A percentile compares a stretch with the other conserved stretches of the same genome.
Conservation (phyloP, 2,888 invertebrate genomes). For the Galerucella pusilla region DNA sequence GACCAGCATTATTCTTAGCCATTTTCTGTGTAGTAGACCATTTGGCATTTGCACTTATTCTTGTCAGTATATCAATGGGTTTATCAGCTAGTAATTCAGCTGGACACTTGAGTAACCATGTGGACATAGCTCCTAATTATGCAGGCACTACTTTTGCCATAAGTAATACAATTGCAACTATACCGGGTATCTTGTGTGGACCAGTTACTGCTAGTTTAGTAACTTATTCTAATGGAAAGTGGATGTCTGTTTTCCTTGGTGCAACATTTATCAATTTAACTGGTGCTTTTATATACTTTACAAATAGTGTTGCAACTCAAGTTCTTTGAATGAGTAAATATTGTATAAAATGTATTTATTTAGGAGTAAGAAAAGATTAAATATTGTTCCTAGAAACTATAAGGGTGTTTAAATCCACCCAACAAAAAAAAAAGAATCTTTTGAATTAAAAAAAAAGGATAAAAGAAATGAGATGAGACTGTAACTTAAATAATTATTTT, state of each 20-base stretch:
- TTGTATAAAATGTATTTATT: slow-evolving; percentile 36
- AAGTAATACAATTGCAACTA: slow-evolving; percentile 80
- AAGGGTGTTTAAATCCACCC: not conserved
- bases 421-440: not conserved
- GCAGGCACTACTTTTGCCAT: slow-evolving; percentile 82
- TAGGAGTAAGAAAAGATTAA: slow-evolving; percentile 28
- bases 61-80: slow-evolving; percentile 80
- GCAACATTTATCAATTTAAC: slow-evolving; percentile 79
- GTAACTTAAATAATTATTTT: slow-evolving; percentile 12
- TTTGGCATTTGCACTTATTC: slow-evolving; percentile 75
- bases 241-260: slow-evolving; percentile 79
- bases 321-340: slow-evolving; percentile 65
- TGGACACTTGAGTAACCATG: slow-evolving; percentile 81
- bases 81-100: slow-evolving; percentile 80
- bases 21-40: slow-evolving; percentile 78
- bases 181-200: slow-evolving; percentile 81
- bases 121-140: slow-evolving; percentile 81
- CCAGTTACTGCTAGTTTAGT: slow-evolving; percentile 80
- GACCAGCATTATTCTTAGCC: slow-evolving; percentile 77
- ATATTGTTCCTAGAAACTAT: slow-evolving; percentile 31
- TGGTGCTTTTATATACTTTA: slow-evolving; percentile 78
- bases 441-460: not conserved
- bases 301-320: slow-evolving; percentile 77
- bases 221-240: slow-evolving; percentile 75
- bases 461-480: not conserved